Evolutionary conservation across 2,797 vertebrate species (phyloP).

Genomic region (Eulemur coronatus): DNA sequence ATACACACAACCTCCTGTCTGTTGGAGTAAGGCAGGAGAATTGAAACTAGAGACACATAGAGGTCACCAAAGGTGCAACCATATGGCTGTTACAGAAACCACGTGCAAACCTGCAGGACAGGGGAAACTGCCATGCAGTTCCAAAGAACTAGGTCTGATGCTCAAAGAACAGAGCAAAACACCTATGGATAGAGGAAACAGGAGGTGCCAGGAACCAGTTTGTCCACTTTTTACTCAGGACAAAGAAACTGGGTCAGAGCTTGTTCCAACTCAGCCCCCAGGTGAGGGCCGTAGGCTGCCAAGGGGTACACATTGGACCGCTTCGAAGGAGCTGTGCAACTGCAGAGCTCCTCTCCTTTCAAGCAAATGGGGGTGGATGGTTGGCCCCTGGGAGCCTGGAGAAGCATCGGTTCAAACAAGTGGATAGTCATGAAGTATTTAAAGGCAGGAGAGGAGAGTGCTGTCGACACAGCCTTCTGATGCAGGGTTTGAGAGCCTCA

Average conservation of each 20-base stretch:
- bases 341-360: background rate
- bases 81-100: background rate
- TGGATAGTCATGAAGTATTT: background rate
- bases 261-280: background rate
- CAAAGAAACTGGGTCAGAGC: conserved; percentile 6
- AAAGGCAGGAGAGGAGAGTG: background rate
- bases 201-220: background rate
- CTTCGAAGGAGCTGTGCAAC: background rate
- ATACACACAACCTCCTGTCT: background rate
- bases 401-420: background rate
- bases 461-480: background rate
- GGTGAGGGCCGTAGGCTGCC: background rate
- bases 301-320: too few species aligned
- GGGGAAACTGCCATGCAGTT: background rate
- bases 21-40: background rate
- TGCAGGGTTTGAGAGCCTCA: background rate
- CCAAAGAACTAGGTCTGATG: background rate
- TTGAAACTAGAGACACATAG: background rate
- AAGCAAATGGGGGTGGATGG: background rate
- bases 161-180: background rate
- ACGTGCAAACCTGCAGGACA: background rate
- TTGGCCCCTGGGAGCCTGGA: background rate
- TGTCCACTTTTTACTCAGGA: background rate
- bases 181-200: background rate
- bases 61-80: background rate